phyloP scores from a whole-genome alignment of 2,113 vertebrate genomes.

The Hypocryptadius cinnamomeus region DNA sequence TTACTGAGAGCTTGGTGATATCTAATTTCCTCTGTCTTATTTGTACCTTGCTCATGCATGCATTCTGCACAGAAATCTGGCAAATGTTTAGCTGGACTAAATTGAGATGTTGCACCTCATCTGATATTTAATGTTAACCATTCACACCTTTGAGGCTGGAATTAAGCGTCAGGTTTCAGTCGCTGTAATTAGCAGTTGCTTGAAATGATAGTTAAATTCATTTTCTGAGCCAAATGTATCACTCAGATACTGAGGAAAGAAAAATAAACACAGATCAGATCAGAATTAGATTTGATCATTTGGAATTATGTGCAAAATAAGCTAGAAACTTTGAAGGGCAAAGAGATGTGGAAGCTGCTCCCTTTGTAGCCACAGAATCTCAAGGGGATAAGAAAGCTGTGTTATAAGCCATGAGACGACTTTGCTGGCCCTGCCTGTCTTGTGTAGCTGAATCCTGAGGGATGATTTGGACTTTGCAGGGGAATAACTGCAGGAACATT shows the following conservation, averaged over 20 bases:
- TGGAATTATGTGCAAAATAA: background rate
- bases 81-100: background rate
- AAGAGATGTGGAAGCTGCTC: background rate
- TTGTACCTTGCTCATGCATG: background rate
- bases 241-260: background rate
- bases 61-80: background rate
- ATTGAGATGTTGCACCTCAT: background rate
- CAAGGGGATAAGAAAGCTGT: background rate
- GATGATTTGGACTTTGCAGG: background rate
- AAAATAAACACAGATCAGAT: background rate
- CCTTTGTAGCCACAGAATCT: background rate
- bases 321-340: background rate
- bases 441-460: background rate
- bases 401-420: background rate
- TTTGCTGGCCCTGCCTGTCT: background rate
- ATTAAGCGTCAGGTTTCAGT: background rate
- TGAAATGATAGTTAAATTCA: background rate
- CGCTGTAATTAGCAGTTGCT: background rate
- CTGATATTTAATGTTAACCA: background rate
- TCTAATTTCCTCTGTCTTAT: background rate
- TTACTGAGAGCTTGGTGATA: background rate
- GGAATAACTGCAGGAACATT: background rate
- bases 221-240: background rate
- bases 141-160: background rate
- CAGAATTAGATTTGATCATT: background rate